A percentile compares a stretch with the other conserved stretches of the same genome.
Evolutionary conservation across 2,113 vertebrate genomes (phyloP).

Genomic region (Crocuta crocuta): DNA sequence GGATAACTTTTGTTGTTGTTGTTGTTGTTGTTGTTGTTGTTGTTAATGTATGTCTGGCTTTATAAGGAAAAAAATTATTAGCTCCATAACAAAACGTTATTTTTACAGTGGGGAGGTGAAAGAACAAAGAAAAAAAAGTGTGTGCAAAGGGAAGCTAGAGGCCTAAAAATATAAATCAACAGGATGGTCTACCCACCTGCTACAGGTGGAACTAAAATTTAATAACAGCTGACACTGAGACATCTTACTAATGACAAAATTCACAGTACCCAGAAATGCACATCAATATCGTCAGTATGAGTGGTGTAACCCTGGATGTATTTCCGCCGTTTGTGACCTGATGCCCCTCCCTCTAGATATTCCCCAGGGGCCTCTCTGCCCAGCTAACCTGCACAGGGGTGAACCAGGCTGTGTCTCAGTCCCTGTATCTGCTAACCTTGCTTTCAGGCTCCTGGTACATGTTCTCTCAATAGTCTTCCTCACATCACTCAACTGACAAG

Average conservation of each 20-base stretch:
- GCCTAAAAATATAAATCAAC: not conserved
- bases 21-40: too few relatives aligned
- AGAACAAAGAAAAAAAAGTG: not conserved
- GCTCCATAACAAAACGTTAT: not conserved
- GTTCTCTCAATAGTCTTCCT: not conserved
- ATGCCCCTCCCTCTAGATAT: not conserved
- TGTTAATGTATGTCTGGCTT: not conserved
- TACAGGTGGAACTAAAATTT: not conserved
- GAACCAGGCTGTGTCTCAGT: accelerated
- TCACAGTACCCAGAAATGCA: not conserved
- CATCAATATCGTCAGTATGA: not conserved
- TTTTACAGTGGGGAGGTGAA: not conserved
- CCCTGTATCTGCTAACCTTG: not conserved
- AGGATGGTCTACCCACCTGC: not conserved
- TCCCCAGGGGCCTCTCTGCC: not conserved
- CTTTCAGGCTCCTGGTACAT: not conserved
- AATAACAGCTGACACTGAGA: not conserved
- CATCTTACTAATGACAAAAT: not conserved
- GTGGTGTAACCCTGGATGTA: not conserved
- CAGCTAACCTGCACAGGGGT: not conserved
- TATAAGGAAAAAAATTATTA: not conserved
- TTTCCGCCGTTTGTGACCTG: accelerated
- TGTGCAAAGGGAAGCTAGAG: not conserved
- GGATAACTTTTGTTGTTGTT: not conserved
- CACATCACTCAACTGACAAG: not conserved